A percentile compares a stretch with the other conserved stretches of the same genome.
Conservation (phyloP, 2,113 vertebrate species). For the Burhinus bistriatus region DNA sequence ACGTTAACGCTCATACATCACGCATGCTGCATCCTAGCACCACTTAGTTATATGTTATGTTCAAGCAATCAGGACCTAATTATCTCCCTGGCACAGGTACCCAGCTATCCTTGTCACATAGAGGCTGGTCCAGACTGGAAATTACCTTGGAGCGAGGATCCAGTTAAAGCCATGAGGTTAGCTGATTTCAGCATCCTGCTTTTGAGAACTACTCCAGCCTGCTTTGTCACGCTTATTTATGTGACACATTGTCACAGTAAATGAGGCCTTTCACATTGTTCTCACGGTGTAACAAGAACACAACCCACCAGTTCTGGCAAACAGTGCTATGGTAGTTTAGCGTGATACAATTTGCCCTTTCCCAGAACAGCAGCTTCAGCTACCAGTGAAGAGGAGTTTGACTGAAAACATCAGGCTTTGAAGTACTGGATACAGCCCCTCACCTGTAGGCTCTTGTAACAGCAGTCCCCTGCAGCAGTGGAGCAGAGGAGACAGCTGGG, state of each 20-base stretch:
- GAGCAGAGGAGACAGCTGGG: background rate
- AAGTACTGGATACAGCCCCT: background rate
- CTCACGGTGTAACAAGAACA: background rate
- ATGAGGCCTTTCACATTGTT: background rate
- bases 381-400: background rate
- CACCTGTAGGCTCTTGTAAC: background rate
- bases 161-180: background rate
- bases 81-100: background rate
- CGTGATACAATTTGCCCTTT: background rate
- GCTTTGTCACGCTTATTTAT: background rate
- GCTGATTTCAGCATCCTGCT: background rate
- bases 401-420: background rate
- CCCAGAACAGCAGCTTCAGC: background rate
- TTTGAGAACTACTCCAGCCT: background rate
- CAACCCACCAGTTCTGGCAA: background rate
- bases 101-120: background rate
- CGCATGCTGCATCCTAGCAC: accelerated
- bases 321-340: background rate
- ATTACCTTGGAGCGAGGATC: background rate
- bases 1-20: background rate
- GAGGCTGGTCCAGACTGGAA: background rate
- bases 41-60: background rate
- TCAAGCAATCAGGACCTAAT: background rate
- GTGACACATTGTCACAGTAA: background rate
- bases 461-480: background rate